Evolutionary conservation across 2,113 vertebrate species (phyloP), one percentile per base, ranked within the genome.

Genomic region (Ageneiosus marmoratus): DNA sequence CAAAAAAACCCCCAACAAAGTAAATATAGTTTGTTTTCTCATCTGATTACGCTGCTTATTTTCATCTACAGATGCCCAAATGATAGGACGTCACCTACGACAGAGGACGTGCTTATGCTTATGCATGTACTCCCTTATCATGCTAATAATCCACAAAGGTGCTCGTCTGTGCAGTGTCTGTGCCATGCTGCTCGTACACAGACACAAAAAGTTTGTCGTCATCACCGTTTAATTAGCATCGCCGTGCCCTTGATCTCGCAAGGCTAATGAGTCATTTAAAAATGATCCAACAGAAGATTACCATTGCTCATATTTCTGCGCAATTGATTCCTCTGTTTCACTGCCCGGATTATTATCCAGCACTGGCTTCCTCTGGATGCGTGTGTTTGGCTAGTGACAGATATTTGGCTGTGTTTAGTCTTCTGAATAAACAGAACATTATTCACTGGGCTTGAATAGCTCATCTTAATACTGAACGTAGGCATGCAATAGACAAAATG

Each of bases 261-360:
- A 1, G 63, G 78, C 70, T 53, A 62, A 88, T 83, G 78, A 83
- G 67, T 65, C 83, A 87, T 85, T 83, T 67, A 84, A 63, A 69
- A 62, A 51, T 65, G 79, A 77, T 76, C 77, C 29, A 75, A 82
- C 62, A 29, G 44, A 83, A 75, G 63, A 79, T 88, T 75, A 77
- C 81, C 79, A n/a, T 79, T 37, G 44, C 65, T 79, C 75, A 84
- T 83, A 81, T 85, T 88, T 85, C 41, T n/a, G 29, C 55, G 67
- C 79, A 76, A 86, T 80, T 60, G 81, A 73, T 84, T 80, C 55
- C 48, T 29, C 4, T 86, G 27, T 76, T 46, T 27, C 55, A 62
- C 32, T 77, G 44, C 76, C 12, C 15, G 56, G 77, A 27, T 69
- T 69, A 48, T 80, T 79, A 37, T 48, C 79, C 32, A 29, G 18